Base-by-base conservation (phyloP, 2,888 invertebrate species). In the Graphium colonna region DNA sequence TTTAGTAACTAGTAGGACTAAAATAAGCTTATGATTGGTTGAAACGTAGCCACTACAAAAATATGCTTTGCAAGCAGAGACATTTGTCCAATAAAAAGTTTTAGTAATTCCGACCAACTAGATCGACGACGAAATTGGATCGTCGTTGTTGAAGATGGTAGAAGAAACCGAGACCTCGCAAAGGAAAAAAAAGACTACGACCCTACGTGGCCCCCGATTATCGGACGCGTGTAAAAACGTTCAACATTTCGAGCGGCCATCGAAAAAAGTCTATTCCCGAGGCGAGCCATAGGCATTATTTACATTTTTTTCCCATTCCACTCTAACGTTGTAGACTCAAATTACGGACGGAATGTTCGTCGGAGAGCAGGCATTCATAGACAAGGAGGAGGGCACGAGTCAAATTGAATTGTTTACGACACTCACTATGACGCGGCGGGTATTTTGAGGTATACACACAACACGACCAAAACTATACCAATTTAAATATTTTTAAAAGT, bases 281-380 rank as follows among this genome's bases (percentile, higher is more conserved):
- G 67, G 79, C 70, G 75, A 68, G 69, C 71, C 75, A 72, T 76
- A 74, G 67, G 77, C 78, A 77, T 82, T 81, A 81, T 79, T 84
- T 77, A 76, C 71, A 71, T 38, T 44, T 79, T 82, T 83, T 36
- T 79, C 82, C 81, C 70, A 69, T 73, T 73, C 71, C 69, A 62
- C 64, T 63, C n/a, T n/a, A n/a, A 63, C 70, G 67, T 72, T 77
- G 77, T 77, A 75, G 84, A 82, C 79, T 88, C 82, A 73, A 81
- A 82, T 88, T 88, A 85, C 87, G 75, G 77, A 78, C 67, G 82
- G 84, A 86, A 86, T 86, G 83, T 77, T 71, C 75, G 72, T 31
- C 36, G 36, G 36, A 31, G 8, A 36, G 75, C 78, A 71, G 68
- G 63, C 65, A 64, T 65, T 68, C 68, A 63, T 60, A 42, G 49